Evolutionary conservation across 1,140 invertebrate genomes (phyloP), one percentile per base, ranked within the genome.

Genomic region (Drosophila littoralis): DNA sequence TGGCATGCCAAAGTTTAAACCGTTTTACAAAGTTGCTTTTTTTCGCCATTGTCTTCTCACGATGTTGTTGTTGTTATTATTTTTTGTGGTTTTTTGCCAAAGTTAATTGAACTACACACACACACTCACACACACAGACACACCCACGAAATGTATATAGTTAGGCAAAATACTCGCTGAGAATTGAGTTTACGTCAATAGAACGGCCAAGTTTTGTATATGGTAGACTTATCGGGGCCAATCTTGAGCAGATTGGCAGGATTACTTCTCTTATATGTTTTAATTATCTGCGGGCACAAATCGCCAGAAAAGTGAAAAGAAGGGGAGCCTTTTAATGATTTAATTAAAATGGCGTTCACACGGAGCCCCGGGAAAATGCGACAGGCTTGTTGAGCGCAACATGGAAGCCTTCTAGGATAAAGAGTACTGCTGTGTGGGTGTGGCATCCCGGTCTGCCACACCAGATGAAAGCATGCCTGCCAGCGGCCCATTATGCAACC

Each of bases 1-100:
- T 79, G 54, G 67, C 67, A 76, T 79, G 77, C 76, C 48, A 77
- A 81, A 81, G 77, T 81, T 81, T 78, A 80, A 81, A 73, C 79
- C 70, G 69, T 78, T 82, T 81, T 51, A 57, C 46, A 76, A 74
- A 72, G 57, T 81, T 69, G 67, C 71, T 77, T 69, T 43, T 61
- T 28, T 63, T 42, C 33, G 43, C n/a, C 48, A 55, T 79, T 75
- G 45, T 38, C 15, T 59, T 22, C 12, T 73, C 22, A 46, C 65
- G 50, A 54, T 66, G 40, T 36, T 72, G 36, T 36, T 58, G 35
- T 10, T 63, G 35, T 58, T 50, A 45, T 58, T 48, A 36, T 54
- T 57, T 48, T 64, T 43, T 46, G 75, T 52, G 67, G 40, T 63
- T 69, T 76, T 65, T 66, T 60, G 60, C 64, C 60, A 77, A 67